Evolutionary conservation across 2,113 vertebrate genomes (phyloP), one percentile per base, ranked within the genome.

Genomic region (Hippocampus abdominalis): DNA sequence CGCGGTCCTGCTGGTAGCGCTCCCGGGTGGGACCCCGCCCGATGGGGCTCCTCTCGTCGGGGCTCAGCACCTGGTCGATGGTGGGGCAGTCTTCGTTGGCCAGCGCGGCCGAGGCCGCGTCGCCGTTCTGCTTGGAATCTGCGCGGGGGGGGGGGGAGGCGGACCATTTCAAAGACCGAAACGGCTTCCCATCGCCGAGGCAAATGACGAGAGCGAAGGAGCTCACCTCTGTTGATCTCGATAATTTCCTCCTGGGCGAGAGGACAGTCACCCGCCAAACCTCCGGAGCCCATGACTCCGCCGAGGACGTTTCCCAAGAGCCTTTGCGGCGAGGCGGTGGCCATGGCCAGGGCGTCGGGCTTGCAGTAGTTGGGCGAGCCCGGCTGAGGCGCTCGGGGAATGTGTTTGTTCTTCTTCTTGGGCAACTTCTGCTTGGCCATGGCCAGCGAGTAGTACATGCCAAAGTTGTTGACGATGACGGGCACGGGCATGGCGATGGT

Each of bases 401-500:
- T 97, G 54, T 98, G 96, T 68, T 97, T 98, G 76, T 96, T 97
- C 89, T 97, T 98, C 89, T 98, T 98, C 87, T 98, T 98, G 82
- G 96, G 96, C 73, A 98, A 78, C 91, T 98, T 98, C 90, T 98
- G 96, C 70, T 98, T 98, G 81, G 96, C 96, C 96, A 98, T 98
- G 75, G 96, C 96, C 88, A 98, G 75, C 0, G 95, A 97, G 74
- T 98, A 98, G 86, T 98, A 97, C 96, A 98, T 98, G 87, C 96
- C 96, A 25, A 98, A 98, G 76, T 98, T 98, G 88, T 98, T 98
- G 80, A 98, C 96, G 54, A 98, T 98, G 83, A 98, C 96, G 11
- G 96, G 96, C 51, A 98, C 96, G 0, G 96, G 96, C 96, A 98
- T 98, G 84, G 96, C 96, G 72, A 98, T 98, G 91, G 96, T 98